Percentiles rank a stretch among this genome's conserved stretches.
Conservation (phyloP, 2,113 vertebrate genomes). For the Varanus komodoensis region DNA sequence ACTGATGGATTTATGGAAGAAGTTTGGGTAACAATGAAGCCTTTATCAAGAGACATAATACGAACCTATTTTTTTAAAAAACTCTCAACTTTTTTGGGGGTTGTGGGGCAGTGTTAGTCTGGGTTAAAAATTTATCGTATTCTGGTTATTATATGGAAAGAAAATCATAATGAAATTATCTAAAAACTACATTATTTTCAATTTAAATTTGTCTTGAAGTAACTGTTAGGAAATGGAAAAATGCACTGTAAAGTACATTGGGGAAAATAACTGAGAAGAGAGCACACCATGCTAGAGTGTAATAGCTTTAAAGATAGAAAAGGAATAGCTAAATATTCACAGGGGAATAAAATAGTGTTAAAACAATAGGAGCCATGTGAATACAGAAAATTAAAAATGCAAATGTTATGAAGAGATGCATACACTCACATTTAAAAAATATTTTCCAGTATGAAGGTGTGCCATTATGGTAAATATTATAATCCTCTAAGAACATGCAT, state of each 20-base stretch:
- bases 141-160: not conserved
- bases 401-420: not conserved
- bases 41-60: not conserved
- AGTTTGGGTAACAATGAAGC: no score
- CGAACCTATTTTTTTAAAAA: not conserved
- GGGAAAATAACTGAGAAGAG: not conserved
- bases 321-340: not conserved
- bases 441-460: not conserved
- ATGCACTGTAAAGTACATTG: not conserved
- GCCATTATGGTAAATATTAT: not conserved
- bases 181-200: not conserved
- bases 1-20: no score
- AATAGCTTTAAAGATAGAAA: constrained; percentile 5
- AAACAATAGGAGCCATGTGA: not conserved
- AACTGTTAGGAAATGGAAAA: not conserved
- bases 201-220: not conserved
- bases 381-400: not conserved
- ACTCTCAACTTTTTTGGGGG: not conserved
- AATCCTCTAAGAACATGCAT: not conserved
- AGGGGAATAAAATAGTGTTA: not conserved
- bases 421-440: not conserved
- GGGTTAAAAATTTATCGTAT: not conserved
- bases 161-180: not conserved
- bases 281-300: rapidly evolving
- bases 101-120: not conserved